Evolutionary conservation across 1,140 invertebrate genomes (phyloP), one percentile per base, ranked within the genome.

Genomic region (Branchinecta lynchi): DNA sequence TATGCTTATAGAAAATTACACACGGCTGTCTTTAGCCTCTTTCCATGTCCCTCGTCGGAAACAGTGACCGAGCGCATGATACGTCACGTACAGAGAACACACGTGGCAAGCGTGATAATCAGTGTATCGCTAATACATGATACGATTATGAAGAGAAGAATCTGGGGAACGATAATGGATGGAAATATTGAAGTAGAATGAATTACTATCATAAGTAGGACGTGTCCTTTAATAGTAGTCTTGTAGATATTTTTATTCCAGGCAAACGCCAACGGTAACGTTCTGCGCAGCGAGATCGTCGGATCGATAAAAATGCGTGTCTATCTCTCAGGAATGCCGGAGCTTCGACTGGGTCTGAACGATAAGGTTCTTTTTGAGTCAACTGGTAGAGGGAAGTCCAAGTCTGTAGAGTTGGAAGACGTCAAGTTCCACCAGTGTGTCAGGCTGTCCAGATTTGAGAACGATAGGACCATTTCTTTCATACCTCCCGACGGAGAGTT

Each of bases 351-450:
- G 21, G 97, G 97, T 0, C 82, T 99, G 0, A 99, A 99, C 78
- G 97, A 99, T 77, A 99, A 99, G 82, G 95, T 99, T 10, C 79
- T 99, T 0, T 99, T 98, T 81, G 96, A 99, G 79, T 96, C 91
- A 71, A 98, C 94, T 20, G 96, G 96, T 2, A 83, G 96, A 71
- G 96, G 95, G 0, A 99, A 98, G 80, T 97, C 92, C 21, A 99
- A 99, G 79, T 97, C 94, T 21, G 96, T 99, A 0, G 97, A 99
- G 79, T 79, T 99, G 51, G 97, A 99, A 80, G 97, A 99, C 81
- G 94, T 98, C 0, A 99, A 99, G 79, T 99, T 99, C 77, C 97
- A 99, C 80, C 97, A 99, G 77, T 99, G 97, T 80, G 97, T 99
- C 0, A 83, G 96, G 72, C 79, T 99, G 67, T 98, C 96, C 0